Evolutionary conservation across 2,888 invertebrate genomes (phyloP), one percentile per base, ranked within the genome.

Genomic region (Cantharis nigra): DNA sequence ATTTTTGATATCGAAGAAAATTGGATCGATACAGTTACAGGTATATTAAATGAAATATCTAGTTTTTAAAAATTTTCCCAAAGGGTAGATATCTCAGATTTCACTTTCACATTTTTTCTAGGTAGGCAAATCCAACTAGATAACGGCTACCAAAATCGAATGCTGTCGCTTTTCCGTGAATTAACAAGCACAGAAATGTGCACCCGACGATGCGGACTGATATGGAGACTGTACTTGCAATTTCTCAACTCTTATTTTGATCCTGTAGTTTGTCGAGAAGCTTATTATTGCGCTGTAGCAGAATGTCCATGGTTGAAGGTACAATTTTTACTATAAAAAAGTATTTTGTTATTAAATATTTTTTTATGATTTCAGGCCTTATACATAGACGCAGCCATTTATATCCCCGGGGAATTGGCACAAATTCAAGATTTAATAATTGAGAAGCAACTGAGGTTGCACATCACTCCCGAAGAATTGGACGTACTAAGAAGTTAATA

Each of bases 391-490:
- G 93, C 93, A 3, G 92, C 92, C 1, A 91, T 91, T 80, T 90
- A 92, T 82, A 90, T 93, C 63, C 93, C 92, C 33, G 91, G 91
- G 78, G 92, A 93, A 83, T 87, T 93, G 79, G 89, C 91, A 0
- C 93, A 93, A 89, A 91, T 95, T 81, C 93, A 94, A 84, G 95
- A 95, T 89, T 89, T 94, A 75, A 90, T 95, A 84, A 92, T 94
- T 72, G 95, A 95, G 85, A 94, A 94, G 84, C 92, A 93, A 85
- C 89, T 95, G 78, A 90, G 95, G 72, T 90, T 94, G 83, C 95
- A 94, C 87, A 92, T 95, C 67, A 91, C 95, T 67, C 93, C 93
- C 0, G 94, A 95, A 87, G 96, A 96, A 88, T 90, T 96, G 76
- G 91, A 92, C 80, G 91, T 93, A 77, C 85, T 94, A 63, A 89